These are phyloP conservation scores for Falco berigora DNA, from an alignment of 2,797 vertebrate genomes.

Conservation along the genomic window DNA sequence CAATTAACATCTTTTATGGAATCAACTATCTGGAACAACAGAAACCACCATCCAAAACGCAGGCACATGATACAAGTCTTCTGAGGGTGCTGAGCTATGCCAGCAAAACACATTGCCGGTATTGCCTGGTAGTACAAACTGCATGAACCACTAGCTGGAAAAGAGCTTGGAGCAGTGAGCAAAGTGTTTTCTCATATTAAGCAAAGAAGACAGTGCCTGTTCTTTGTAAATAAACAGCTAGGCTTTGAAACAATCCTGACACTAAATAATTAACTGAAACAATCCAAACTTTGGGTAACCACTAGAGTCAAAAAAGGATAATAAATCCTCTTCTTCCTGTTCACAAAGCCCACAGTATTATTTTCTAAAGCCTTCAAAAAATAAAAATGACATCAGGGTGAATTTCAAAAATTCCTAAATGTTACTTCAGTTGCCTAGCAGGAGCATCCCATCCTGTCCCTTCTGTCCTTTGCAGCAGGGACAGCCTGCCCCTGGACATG, in stretches of 20 bases:
- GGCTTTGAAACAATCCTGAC: conserved; percentile 1
- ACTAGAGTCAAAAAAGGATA: conserved; percentile 11
- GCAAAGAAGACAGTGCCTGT: not conserved
- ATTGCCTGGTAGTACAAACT: not conserved
- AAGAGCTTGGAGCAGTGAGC: not conserved
- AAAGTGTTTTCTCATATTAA: conserved; percentile 29
- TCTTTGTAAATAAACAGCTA: conserved; percentile 4
- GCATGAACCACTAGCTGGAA: not conserved
- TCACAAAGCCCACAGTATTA: not conserved
- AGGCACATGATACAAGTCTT: not conserved
- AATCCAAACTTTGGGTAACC: not conserved
- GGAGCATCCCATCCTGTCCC: not conserved
- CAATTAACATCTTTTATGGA: not conserved
- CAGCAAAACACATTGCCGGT: rapidly evolving
- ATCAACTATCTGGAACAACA: not conserved
- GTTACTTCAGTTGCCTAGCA: not conserved
- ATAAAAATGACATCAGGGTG: not conserved
- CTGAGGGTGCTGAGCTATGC: not conserved
- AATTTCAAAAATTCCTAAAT: not conserved
- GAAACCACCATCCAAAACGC: not conserved
- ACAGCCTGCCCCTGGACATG: not conserved
- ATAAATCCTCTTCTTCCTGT: conserved; percentile 3
- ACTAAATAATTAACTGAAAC: not conserved
- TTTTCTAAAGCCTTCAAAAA: conserved; percentile 32
- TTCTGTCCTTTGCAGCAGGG: not conserved